Base-by-base conservation (phyloP, 2,113 vertebrate genomes). In the Archocentrus centrarchus region DNA sequence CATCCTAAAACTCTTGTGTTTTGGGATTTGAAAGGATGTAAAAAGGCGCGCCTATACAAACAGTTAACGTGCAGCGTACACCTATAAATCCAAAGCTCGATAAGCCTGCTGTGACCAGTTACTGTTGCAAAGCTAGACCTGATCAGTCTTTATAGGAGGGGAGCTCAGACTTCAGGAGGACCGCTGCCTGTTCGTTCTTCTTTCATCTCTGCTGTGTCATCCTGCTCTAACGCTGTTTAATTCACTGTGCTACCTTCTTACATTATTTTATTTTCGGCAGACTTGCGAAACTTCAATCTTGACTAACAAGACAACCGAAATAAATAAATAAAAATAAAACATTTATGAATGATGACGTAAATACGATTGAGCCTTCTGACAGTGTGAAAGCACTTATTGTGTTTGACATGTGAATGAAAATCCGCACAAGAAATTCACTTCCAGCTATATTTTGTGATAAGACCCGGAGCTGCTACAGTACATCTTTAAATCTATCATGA, bases 381-480 rank as follows among this genome's bases (percentile, higher is more conserved):
- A 27, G 37, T 50, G 41, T 82, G 64, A 90, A 91, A 88, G 80
- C 83, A 63, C 81, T 86, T 89, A 15, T 70, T 82, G 47, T 82
- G 70, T 81, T 73, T 93, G 90, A 91, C 75, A 64, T 57, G 77
- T 86, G 89, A 93, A 89, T 84, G 81, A 62, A 86, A 89, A 83
- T 87, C 89, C 83, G 70, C 66, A 62, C 62, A 78, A 77, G 75
- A 80, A 20, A 50, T 7, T 70, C 68, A 83, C 61, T 81, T 68
- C 59, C 32, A 64, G 73, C 85, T 75, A 64, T 80, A 87, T 93
- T 92, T 84, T 75, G 30, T 76, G 73, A 41, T 39, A 78, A 89
- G 30, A 77, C 58, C 81, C 64, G 59, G 20, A 76, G 81, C 73
- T 61, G 11, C 57, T 39, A 24, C 24, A 24, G 24, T 24, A 24